phyloP scores from a whole-genome alignment of 2,797 vertebrate genomes.

The Halcyon leucocephala region DNA sequence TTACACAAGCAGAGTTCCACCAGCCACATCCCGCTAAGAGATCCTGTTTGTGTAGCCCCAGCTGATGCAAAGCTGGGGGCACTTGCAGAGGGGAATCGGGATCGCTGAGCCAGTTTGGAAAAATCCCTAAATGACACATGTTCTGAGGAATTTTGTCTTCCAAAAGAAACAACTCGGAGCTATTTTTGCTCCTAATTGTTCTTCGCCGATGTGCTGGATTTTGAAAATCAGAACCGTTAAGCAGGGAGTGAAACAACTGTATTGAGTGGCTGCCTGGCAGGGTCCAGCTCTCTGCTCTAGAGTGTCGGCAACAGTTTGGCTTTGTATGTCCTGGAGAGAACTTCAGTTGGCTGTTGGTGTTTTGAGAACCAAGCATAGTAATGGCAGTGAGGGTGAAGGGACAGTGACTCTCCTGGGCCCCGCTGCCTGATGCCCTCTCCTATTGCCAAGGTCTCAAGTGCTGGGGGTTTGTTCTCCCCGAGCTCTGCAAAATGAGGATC shows the following conservation, averaged over 20 bases:
- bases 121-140: background rate
- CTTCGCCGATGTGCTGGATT: background rate
- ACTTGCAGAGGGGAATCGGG: background rate
- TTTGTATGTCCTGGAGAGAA: background rate
- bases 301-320: background rate
- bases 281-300: background rate
- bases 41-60: background rate
- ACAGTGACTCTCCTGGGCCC: background rate
- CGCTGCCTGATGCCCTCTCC: background rate
- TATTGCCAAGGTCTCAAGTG: slow-evolving; percentile 5
- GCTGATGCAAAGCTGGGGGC: background rate
- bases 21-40: background rate
- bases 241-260: background rate
- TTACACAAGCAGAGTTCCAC: background rate
- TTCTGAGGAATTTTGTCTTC: background rate
- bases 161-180: background rate
- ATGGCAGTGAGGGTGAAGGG: background rate
- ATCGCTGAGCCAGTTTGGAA: rapidly evolving
- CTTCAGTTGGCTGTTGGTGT: background rate
- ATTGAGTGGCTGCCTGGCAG: background rate
- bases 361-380: background rate
- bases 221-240: background rate
- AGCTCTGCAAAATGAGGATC: background rate
- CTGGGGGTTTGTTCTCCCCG: slow-evolving; percentile 7
- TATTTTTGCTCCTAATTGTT: background rate